phyloP scores from a whole-genome alignment of 2,797 vertebrate genomes.

The Lerista edwardsae region DNA sequence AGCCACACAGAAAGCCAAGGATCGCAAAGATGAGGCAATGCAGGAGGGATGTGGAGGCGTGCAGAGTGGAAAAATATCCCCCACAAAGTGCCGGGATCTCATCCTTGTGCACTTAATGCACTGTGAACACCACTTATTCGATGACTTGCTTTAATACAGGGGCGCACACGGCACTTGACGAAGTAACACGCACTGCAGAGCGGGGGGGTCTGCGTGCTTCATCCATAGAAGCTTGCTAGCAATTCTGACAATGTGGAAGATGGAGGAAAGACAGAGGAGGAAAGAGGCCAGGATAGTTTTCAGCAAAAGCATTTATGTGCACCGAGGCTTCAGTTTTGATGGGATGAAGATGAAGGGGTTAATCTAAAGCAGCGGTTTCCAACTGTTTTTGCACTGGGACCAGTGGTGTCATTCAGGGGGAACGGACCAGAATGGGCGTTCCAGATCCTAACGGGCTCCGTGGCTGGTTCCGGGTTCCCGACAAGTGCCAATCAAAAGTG shows the following conservation, averaged over 20 bases:
- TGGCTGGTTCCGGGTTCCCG: too few relatives aligned
- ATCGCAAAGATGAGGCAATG: not conserved
- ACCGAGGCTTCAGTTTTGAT: not conserved
- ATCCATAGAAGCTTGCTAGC: not conserved
- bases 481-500: too few relatives aligned
- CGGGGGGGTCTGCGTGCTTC: too few relatives aligned
- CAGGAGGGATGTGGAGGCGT: not conserved
- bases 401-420: too few relatives aligned
- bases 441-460: too few relatives aligned
- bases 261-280: too few relatives aligned
- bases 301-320: not conserved
- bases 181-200: too few relatives aligned
- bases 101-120: not conserved
- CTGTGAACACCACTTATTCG: not conserved
- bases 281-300: not conserved
- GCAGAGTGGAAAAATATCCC: not conserved
- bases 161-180: not conserved
- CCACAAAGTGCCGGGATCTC: rapidly evolving
- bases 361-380: too few relatives aligned
- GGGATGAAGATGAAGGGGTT: not conserved
- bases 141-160: not conserved
- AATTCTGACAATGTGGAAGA: not conserved
- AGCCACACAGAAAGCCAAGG: not conserved
- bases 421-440: too few relatives aligned
- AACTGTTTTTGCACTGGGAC: too few relatives aligned